Evolutionary conservation across 2,888 invertebrate species (phyloP), one percentile per base, ranked within the genome.

Genomic region (Archips xylosteana): DNA sequence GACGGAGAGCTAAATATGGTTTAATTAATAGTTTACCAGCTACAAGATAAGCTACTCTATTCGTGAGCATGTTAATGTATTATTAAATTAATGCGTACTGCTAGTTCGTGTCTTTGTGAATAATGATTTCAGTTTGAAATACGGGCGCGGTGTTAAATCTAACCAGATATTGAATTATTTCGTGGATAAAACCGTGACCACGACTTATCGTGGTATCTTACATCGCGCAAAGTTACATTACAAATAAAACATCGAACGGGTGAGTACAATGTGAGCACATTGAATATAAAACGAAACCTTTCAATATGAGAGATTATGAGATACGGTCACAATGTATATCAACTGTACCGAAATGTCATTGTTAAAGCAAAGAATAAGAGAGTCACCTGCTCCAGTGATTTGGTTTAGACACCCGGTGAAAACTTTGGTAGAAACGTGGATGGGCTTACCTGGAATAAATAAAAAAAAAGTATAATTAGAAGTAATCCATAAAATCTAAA

Each of bases 401-500:
- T 6, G 6, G 32, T 36, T 42, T 23, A 51, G 57, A 57, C 42
- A 32, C 39, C 42, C 42, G 66, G 15, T 2, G 15, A 67, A 12
- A 32, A 42, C 13, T 54, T 54, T 23, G 49, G 45, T 12, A 13
- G 36, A 42, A 34, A 32, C 32, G 34, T 63, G n/a, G 63, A 49
- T 34, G 10, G 32, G 63, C 85, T 85, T 86, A 87, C 86, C 86
- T 86, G 85, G 71, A 83, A 87, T 80, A 76, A 83, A 49, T n/a
- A 78, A 80, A 78, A 65, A 78, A 65, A 83, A 80, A 81, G 75
- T 78, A 80, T 74, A 79, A 82, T 86, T 81, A 85, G 82, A 82
- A 51, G 75, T 80, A 80, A 82, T 82, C 78, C 81, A 13, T 34
- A 4, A 15, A 15, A 1, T 10, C 6, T 49, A 8, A 49, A n/a